These are phyloP conservation scores for Caenorhabditis sulstoni DNA, from an alignment of 2,888 invertebrate genomes.

Conservation along the genomic window DNA sequence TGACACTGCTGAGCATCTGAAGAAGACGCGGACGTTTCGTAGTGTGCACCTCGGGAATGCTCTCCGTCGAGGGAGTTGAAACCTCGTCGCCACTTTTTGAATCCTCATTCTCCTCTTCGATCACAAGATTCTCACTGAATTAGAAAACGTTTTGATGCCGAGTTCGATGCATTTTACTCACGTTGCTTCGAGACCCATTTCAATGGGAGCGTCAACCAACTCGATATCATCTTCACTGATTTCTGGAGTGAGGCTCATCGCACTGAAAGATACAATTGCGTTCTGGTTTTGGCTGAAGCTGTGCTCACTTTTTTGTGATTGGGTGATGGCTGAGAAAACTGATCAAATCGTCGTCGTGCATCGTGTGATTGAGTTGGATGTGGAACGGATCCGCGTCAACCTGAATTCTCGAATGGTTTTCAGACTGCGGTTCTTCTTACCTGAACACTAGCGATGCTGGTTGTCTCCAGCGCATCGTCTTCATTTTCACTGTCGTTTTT, in stretches of 20 bases:
- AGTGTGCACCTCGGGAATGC: slow-evolving; percentile 26
- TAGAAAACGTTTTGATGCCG: background rate
- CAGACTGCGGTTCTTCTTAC: slow-evolving; percentile 1
- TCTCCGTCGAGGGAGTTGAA: slow-evolving; percentile 21
- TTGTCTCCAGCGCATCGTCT: slow-evolving; percentile 67
- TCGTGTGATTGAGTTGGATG: slow-evolving; percentile 74
- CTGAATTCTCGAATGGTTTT: slow-evolving; percentile 41
- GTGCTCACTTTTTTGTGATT: slow-evolving; percentile 73
- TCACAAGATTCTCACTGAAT: slow-evolving; percentile 57
- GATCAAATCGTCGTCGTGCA: slow-evolving; percentile 75
- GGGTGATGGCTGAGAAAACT: slow-evolving; percentile 76
- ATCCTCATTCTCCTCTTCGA: slow-evolving; percentile 62
- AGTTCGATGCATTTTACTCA: background rate
- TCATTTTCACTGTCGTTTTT: slow-evolving; percentile 60
- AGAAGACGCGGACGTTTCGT: slow-evolving; percentile 63
- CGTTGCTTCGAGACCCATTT: slow-evolving; percentile 50
- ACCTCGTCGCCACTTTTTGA: slow-evolving; percentile 29
- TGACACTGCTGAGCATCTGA: slow-evolving; percentile 56
- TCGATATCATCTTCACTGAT: slow-evolving; percentile 57
- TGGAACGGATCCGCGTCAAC: slow-evolving; percentile 83
- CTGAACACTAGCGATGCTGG: slow-evolving; percentile 68
- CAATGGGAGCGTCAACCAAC: slow-evolving; percentile 38
- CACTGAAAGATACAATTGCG: slow-evolving; percentile 41
- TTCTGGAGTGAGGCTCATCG: slow-evolving; percentile 47
- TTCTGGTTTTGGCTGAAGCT: background rate